These are phyloP conservation scores for Cerceris rybyensis DNA, from an alignment of 2,888 invertebrate genomes.

Conservation along the genomic window DNA sequence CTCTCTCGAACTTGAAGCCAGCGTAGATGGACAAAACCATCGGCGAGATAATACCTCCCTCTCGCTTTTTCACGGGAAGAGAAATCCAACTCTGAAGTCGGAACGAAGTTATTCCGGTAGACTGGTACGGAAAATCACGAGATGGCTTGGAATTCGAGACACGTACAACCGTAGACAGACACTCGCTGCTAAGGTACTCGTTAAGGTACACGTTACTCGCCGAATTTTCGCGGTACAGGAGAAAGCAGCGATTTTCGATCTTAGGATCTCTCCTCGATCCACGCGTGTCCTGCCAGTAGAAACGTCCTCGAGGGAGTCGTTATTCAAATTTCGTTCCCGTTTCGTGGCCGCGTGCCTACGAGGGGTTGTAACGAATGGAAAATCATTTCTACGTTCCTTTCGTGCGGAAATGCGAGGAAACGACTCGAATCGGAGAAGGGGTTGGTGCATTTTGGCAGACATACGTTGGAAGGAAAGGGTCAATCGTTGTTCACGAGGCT, in stretches of 20 bases:
- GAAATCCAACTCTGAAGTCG: conserved; percentile 34
- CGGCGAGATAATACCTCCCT: too few relatives aligned
- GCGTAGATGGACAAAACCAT: too few relatives aligned
- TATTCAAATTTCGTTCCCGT: background rate
- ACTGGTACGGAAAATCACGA: conserved; percentile 49
- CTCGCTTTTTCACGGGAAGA: background rate
- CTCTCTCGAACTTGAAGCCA: too few relatives aligned
- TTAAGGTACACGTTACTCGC: conserved; percentile 33
- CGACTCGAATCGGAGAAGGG: too few relatives aligned
- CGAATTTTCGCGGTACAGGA: conserved; percentile 30
- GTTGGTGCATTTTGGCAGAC: too few relatives aligned
- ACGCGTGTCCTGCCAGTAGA: conserved; percentile 1
- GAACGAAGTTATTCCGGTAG: conserved; percentile 48
- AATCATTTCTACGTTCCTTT: too few relatives aligned
- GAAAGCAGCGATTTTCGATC: conserved; percentile 50
- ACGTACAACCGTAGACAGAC: conserved; percentile 40
- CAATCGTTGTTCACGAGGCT: too few relatives aligned
- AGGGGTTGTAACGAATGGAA: too few relatives aligned
- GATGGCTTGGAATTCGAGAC: conserved; percentile 39
- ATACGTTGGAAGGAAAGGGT: too few relatives aligned
- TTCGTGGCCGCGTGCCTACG: too few relatives aligned
- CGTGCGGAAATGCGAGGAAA: too few relatives aligned
- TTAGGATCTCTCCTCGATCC: conserved; percentile 28
- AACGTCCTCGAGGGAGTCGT: background rate
- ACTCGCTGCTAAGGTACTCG: conserved; percentile 52